Evolutionary conservation across 37 sponge, comb jelly and placozoan species (phyloP).

Genomic region (Oopsacas minuta): DNA sequence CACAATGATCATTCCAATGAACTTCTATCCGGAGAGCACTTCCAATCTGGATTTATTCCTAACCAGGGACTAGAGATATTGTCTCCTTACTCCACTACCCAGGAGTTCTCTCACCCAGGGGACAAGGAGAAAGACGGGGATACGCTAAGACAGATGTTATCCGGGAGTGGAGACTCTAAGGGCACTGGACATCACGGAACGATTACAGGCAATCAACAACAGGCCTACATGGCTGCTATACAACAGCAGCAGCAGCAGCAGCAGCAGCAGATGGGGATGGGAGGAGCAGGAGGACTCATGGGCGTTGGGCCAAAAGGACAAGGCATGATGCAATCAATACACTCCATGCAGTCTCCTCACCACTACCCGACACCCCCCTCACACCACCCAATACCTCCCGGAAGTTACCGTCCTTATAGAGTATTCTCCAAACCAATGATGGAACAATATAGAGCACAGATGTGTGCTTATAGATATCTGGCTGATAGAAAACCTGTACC

Average conservation of each 20-base stretch:
- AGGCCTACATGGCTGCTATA: background rate
- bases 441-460: background rate
- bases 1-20: background rate
- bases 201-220: background rate
- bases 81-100: background rate
- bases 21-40: background rate
- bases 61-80: background rate
- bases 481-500: background rate
- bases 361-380: background rate
- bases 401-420: background rate
- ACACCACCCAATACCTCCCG: background rate
- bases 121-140: background rate
- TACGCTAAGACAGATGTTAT: background rate
- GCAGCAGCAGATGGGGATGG: background rate
- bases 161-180: background rate
- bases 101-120: background rate
- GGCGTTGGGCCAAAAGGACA: background rate
- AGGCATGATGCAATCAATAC: background rate
- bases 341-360: background rate
- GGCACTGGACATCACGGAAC: background rate
- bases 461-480: background rate
- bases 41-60: background rate
- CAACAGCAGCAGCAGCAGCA: background rate
- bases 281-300: background rate
- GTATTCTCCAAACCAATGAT: background rate